A percentile compares a stretch with the other conserved stretches of the same genome.
Evolutionary conservation across 2,797 vertebrate species (phyloP).

Genomic region (Fistularia commersonii): DNA sequence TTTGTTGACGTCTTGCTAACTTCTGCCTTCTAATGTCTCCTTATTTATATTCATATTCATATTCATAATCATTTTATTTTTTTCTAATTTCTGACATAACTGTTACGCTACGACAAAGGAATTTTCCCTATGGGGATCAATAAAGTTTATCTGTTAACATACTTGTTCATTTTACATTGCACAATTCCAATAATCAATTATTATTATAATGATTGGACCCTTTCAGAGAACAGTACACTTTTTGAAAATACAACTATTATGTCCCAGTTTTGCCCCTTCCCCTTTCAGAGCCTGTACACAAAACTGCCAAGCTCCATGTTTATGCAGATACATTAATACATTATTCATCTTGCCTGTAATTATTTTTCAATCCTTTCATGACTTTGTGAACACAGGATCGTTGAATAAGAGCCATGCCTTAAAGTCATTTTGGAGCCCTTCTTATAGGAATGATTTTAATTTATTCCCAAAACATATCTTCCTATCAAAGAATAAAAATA

Average conservation of each 20-base stretch:
- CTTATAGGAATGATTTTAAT: constrained; percentile 1
- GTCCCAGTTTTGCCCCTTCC: not conserved
- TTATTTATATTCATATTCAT: too few species aligned
- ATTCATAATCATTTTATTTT: too few species aligned
- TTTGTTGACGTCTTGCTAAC: too few species aligned
- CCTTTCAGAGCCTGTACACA: constrained; percentile 1
- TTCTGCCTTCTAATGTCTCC: too few species aligned
- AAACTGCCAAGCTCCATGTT: constrained; percentile 1
- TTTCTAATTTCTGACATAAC: too few species aligned
- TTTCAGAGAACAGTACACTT: too few species aligned
- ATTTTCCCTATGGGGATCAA: too few species aligned
- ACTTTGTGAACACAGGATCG: constrained; percentile 15
- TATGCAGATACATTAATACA: constrained; percentile 13
- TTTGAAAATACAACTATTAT: too few species aligned
- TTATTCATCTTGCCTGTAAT: constrained; percentile 8
- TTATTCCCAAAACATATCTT: not conserved
- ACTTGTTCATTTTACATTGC: not conserved
- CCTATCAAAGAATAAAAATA: not conserved
- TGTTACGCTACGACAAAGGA: too few species aligned
- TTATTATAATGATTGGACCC: not conserved
- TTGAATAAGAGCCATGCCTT: constrained; percentile 1
- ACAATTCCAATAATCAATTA: too few species aligned
- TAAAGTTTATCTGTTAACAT: too few species aligned
- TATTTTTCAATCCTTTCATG: constrained; percentile 8
- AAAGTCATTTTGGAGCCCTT: constrained; percentile 4